Evolutionary conservation across 2,888 invertebrate species (phyloP).

Genomic region (Ctena decussata): DNA sequence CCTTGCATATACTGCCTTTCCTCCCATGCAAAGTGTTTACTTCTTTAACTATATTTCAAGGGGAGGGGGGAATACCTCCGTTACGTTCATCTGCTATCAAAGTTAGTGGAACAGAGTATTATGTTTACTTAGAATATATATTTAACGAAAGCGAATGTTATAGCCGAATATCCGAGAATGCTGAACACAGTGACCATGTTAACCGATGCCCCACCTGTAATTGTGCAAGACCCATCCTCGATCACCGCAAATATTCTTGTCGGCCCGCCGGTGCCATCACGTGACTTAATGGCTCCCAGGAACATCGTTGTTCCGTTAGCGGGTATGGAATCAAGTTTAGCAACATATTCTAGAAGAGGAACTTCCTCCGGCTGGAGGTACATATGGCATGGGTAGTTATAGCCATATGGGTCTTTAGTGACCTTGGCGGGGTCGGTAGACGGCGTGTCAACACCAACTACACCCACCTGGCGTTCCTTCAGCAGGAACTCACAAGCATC

Average conservation of each 20-base stretch:
- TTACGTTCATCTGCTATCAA: too few relatives aligned
- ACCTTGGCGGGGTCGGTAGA: conserved; percentile 89
- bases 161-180: background rate
- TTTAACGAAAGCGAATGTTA: background rate
- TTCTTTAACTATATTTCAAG: too few relatives aligned
- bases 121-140: background rate
- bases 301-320: conserved; percentile 48
- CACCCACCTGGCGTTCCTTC: conserved; percentile 86
- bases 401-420: background rate
- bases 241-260: conserved; percentile 47
- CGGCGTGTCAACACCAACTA: conserved; percentile 90
- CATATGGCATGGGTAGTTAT: conserved; percentile 31
- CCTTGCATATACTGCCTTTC: too few relatives aligned
- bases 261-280: conserved; percentile 46
- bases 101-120: too few relatives aligned
- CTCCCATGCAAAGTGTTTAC: too few relatives aligned
- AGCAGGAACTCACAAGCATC: conserved; percentile 90
- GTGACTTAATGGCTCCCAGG: conserved; percentile 42
- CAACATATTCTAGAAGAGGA: conserved; percentile 54
- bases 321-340: conserved; percentile 48
- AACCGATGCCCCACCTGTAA: background rate
- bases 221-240: conserved; percentile 11
- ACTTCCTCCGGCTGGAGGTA: conserved; percentile 48
- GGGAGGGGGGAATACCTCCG: too few relatives aligned
- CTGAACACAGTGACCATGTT: background rate